Evolutionary conservation across 1,140 invertebrate species (phyloP).

Genomic region (Euura lappo): DNA sequence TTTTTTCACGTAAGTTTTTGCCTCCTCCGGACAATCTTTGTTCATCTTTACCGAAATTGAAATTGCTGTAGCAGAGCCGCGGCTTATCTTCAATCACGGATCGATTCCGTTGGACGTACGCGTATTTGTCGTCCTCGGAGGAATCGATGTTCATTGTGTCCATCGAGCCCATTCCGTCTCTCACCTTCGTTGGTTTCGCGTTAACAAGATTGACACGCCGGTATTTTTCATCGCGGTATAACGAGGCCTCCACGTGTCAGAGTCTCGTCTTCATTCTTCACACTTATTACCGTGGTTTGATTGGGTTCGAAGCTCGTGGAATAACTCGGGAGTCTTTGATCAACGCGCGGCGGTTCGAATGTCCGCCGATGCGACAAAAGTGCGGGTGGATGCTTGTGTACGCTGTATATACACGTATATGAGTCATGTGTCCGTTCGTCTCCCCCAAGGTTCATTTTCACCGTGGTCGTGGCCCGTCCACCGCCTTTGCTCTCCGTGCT

Average conservation of each 20-base stretch:
- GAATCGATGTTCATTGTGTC: not conserved
- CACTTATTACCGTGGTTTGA: too few relatives aligned
- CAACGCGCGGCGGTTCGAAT: too few relatives aligned
- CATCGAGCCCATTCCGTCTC: not conserved
- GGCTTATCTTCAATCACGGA: not conserved
- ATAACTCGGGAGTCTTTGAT: too few relatives aligned
- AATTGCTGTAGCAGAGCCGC: not conserved
- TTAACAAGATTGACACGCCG: not conserved
- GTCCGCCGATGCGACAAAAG: constrained; percentile 50
- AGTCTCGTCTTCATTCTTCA: too few relatives aligned
- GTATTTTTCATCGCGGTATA: not conserved
- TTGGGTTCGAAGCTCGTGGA: too few relatives aligned
- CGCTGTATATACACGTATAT: constrained; percentile 30
- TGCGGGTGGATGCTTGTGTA: constrained; percentile 32
- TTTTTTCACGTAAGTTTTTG: not conserved
- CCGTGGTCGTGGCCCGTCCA: constrained; percentile 21
- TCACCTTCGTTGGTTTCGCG: not conserved
- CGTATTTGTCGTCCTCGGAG: not conserved
- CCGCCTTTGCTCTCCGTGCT: not conserved
- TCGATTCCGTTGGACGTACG: not conserved
- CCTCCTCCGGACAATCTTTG: not conserved
- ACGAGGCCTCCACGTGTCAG: not conserved
- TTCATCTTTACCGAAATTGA: not conserved
- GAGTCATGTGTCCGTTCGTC: constrained; percentile 47
- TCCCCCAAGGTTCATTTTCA: constrained; percentile 21